These are phyloP conservation scores for Candidula unifasciata DNA, from an alignment of 2,888 invertebrate genomes.

Conservation along the genomic window DNA sequence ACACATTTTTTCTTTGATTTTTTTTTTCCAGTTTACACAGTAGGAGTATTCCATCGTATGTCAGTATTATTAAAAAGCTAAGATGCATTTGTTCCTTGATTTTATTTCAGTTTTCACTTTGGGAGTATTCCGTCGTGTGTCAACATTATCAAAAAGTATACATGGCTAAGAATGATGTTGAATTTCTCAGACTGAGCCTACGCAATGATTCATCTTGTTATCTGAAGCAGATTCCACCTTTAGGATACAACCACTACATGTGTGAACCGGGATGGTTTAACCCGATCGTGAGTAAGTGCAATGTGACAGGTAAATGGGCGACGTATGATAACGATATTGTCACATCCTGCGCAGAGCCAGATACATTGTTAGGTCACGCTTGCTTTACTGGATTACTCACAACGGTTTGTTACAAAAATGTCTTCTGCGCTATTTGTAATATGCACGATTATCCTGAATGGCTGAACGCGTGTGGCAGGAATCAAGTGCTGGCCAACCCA, in stretches of 20 bases:
- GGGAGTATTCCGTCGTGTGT: slow-evolving; percentile 3
- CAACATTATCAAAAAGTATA: not conserved
- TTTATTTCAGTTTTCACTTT: not conserved
- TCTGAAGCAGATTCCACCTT: slow-evolving; percentile 7
- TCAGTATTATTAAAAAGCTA: no score
- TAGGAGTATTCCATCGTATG: no score
- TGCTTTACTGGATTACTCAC: not conserved
- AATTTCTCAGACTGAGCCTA: slow-evolving; percentile 18
- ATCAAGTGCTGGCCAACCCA: no score
- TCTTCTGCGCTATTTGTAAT: slow-evolving; percentile 37
- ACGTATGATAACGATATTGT: slow-evolving; percentile 1
- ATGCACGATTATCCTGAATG: not conserved
- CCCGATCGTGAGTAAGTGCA: slow-evolving; percentile 3
- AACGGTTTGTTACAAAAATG: not conserved
- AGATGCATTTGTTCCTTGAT: no score
- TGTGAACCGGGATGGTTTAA: not conserved
- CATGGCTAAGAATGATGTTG: not conserved
- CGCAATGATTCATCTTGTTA: not conserved
- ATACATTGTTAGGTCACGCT: not conserved
- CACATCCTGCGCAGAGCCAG: not conserved
- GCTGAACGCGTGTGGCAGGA: not conserved
- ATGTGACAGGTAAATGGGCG: slow-evolving; percentile 20
- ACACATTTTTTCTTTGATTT: no score
- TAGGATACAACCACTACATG: not conserved
- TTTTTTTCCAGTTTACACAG: no score